A percentile compares a stretch with the other conserved stretches of the same genome.
phyloP scores from a whole-genome alignment of 2,797 vertebrate species.

The Micromesistius poutassou region DNA sequence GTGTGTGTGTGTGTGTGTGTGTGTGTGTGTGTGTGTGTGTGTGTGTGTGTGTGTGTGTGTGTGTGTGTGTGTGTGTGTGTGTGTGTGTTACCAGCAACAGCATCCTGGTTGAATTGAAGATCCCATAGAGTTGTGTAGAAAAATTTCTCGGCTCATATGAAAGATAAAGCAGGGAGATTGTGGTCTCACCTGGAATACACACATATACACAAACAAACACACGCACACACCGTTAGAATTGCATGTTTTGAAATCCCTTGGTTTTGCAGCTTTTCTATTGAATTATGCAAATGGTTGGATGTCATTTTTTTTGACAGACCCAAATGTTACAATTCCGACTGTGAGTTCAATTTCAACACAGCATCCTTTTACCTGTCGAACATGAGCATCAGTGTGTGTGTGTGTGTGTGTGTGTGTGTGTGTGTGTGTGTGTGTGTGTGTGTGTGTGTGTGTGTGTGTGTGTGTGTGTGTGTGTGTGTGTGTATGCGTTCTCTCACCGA shows the following conservation, averaged over 20 bases:
- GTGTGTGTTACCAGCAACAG: conserved; percentile 54
- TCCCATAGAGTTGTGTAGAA: conserved; percentile 57
- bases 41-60: not conserved
- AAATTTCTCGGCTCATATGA: conserved; percentile 61
- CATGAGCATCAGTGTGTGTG: not conserved
- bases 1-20: conserved; percentile 1
- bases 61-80: conserved; percentile 16
- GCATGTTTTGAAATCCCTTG: not conserved
- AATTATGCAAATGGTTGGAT: conserved; percentile 4
- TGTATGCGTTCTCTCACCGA: conserved; percentile 45
- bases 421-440: not conserved
- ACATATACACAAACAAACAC: conserved; percentile 7
- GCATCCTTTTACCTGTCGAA: not conserved
- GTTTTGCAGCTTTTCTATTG: not conserved
- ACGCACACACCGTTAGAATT: not conserved
- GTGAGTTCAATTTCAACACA: not conserved
- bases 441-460: not conserved
- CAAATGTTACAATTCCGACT: conserved; percentile 1
- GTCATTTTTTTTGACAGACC: not conserved
- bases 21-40: conserved; percentile 26
- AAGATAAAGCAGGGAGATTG: conserved; percentile 60
- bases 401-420: not conserved
- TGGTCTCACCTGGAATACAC: conserved; percentile 56
- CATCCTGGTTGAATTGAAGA: conserved; percentile 59
- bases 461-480: not conserved